These are phyloP conservation scores for Hydrocynus forskahlii DNA, from an alignment of 2,797 vertebrate species.

Conservation along the genomic window DNA sequence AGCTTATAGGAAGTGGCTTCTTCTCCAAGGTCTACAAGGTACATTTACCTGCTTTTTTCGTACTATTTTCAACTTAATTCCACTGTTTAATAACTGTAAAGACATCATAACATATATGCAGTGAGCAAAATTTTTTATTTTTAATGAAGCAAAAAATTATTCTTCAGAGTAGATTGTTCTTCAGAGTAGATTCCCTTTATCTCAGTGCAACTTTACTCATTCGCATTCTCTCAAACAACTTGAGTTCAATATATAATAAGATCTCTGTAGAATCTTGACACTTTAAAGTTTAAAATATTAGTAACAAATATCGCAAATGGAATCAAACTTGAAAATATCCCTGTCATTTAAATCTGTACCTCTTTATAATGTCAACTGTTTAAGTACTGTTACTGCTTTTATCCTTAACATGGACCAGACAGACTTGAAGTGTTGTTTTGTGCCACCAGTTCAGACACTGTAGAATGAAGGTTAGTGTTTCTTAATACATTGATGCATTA, in stretches of 20 bases:
- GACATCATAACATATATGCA: not conserved
- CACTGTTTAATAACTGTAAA: not conserved
- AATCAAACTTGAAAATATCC: too few relatives aligned
- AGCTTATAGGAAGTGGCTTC: slow-evolving; percentile 87
- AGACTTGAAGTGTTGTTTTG: not conserved
- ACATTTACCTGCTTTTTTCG: slow-evolving; percentile 19
- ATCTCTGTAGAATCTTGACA: too few relatives aligned
- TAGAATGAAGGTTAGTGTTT: slow-evolving; percentile 28
- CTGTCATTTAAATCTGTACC: too few relatives aligned
- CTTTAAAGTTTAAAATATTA: too few relatives aligned
- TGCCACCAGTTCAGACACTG: slow-evolving; percentile 12
- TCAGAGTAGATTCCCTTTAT: too few relatives aligned
- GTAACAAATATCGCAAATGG: too few relatives aligned
- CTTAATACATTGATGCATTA: slow-evolving; percentile 8
- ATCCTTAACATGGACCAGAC: not conserved
- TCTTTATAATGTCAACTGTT: not conserved
- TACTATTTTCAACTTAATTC: not conserved
- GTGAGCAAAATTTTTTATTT: not conserved
- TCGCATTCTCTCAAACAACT: too few relatives aligned
- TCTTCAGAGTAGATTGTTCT: too few relatives aligned
- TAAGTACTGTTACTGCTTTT: not conserved
- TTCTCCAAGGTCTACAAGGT: slow-evolving; percentile 92
- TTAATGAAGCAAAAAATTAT: too few relatives aligned
- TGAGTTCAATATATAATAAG: too few relatives aligned
- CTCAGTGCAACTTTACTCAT: too few relatives aligned